Base-by-base conservation (phyloP, 1,140 invertebrate genomes). In the Hermatobates lingyangjiaoensis region DNA sequence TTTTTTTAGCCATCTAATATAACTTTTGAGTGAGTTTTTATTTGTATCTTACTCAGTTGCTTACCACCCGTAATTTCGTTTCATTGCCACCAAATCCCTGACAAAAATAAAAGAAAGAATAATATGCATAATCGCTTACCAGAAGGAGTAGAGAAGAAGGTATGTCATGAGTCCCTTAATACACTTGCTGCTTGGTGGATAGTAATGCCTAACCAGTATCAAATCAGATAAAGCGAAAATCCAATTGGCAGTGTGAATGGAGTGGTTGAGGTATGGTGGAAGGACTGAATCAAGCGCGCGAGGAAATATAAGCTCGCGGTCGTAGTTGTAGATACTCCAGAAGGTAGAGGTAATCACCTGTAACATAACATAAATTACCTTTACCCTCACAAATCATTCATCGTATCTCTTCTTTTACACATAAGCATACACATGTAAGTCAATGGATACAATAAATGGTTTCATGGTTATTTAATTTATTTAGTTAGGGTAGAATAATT, bases 181-280 rank as follows among this genome's bases (percentile, higher is more conserved):
- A 4, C 5, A 4, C 18, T 42, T 42, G 4, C 18, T 42, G 5
- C 7, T 12, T 7, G 39, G 4, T 20, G 39, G 39, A 20, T 42
- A 42, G 5, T 42, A 20, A 42, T 42, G 21, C 18, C 39, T 42
- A 20, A 74, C 73, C 18, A 75, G 69, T 15, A 77, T 65, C 60
- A 83, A 68, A 64, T 87, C 83, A 38, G 81, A 60, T 0, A 81
- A 38, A n/a, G 78, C 79, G 56, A 83, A 77, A 0, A 83, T 66
- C 57, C 81, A 69, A 40, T 87, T 79, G 54, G 79, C 76, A 0
- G 83, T 85, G 62, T 89, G 84, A 73, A 92, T 80, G 0, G 85
- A 68, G 68, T 94, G 90, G 65, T 95, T 95, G 1, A 91, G 63
- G 86, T 87, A 92, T 48, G 65, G 66, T 45, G 86, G 86, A 60